Evolutionary conservation across 2,113 vertebrate genomes (phyloP), one percentile per base, ranked within the genome.

Genomic region (Eurystomus gularis): DNA sequence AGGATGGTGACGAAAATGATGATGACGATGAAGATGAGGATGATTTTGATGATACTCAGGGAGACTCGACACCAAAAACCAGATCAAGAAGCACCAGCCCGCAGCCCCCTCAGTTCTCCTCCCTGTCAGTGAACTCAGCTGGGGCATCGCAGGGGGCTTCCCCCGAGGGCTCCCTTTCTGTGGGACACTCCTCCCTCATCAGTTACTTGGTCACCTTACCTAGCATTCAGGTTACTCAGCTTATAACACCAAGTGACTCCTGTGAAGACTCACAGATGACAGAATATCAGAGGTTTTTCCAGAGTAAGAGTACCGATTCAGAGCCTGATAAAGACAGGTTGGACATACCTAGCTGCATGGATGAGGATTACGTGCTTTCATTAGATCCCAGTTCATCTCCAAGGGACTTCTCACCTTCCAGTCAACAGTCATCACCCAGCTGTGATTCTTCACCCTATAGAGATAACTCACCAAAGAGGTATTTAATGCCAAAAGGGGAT

Each of bases 61-160:
- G 99, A 87, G 99, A 99, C 97, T 98, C 98, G 46, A 99, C 99
- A 71, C 99, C 99, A 58, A 99, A 99, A 98, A 99, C 99, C 14
- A 98, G 98, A 64, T 99, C 99, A n/a, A 98, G 99, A 97, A 99
- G 99, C 97, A 99, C 99, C 96, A 99, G 99, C 96, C 99, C 99
- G 0, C 99, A 99, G 97, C 99, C 99, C 3, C 99, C 98, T 64
- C 90, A 97, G 75, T 98, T 99, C 92, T 98, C 99, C n/a, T 98
- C 98, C 14, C 91, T 99, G 86, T 98, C 99, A 1, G 98, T 99
- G 96, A 99, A 97, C 9, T 98, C 98, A 0, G 97, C 98, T 89
- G 94, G 98, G 2, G 93, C 97, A 3, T 98, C 99, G 1, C 98
- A 98, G 23, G 98, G 97, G 48, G 93, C 96, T 88, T 97, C 98